Percentiles rank a stretch among this genome's conserved stretches.
Conservation (phyloP, 2,797 vertebrate species). For the Enteromius trimaculatus region DNA sequence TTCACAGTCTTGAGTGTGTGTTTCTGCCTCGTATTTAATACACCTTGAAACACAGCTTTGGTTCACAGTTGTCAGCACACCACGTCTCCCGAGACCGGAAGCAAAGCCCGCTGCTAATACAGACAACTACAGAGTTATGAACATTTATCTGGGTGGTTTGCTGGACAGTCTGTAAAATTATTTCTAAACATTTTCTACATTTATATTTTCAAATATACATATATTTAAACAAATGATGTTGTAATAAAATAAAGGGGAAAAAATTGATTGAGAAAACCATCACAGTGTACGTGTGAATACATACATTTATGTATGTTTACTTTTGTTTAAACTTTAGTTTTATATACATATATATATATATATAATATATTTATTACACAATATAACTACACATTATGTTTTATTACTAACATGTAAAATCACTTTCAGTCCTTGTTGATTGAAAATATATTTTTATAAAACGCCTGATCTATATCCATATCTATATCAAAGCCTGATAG, state of each 20-base stretch:
- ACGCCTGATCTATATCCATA: too few relatives aligned
- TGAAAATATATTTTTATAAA: not conserved
- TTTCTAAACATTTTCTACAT: too few relatives aligned
- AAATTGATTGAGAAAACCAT: too few relatives aligned
- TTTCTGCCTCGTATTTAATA: conserved; percentile 12
- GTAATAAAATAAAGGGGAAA: too few relatives aligned
- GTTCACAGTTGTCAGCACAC: not conserved
- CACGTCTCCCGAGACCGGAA: not conserved
- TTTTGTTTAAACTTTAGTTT: too few relatives aligned
- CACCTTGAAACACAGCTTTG: not conserved
- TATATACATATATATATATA: not conserved
- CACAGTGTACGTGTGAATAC: too few relatives aligned
- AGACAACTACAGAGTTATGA: conserved; percentile 1
- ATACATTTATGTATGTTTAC: not conserved
- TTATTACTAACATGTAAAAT: not conserved
- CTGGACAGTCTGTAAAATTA: not conserved
- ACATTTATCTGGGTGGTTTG: not conserved
- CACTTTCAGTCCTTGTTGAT: not conserved
- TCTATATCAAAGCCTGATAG: too few relatives aligned
- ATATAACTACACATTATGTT: not conserved
- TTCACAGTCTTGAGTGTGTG: not conserved
- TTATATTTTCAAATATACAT: too few relatives aligned
- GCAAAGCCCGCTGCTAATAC: not conserved
- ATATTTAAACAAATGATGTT: too few relatives aligned
- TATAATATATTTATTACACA: not conserved